A percentile compares a stretch with the other conserved stretches of the same genome.
Evolutionary conservation across 2,888 invertebrate genomes (phyloP).

Genomic region (Microplitis manilae): DNA sequence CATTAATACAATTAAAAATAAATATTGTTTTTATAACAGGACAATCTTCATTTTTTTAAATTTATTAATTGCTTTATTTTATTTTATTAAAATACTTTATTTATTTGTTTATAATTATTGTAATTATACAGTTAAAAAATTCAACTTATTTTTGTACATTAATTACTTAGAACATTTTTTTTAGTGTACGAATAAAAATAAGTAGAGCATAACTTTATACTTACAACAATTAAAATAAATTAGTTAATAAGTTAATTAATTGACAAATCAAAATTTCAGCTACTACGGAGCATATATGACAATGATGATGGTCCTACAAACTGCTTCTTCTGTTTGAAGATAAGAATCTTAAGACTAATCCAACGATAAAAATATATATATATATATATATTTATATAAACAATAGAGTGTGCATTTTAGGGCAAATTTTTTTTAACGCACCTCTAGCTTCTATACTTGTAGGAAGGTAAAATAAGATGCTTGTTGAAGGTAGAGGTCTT

Average conservation of each 20-base stretch:
- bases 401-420: too few relatives aligned
- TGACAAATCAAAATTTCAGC: conserved; percentile 60
- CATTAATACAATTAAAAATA: not conserved
- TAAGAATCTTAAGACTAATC: conserved; percentile 49
- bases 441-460: too few relatives aligned
- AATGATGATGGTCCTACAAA: conserved; percentile 66
- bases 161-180: too few relatives aligned
- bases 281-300: conserved; percentile 63
- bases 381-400: too few relatives aligned
- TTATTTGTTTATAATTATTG: not conserved
- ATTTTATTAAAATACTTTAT: not conserved
- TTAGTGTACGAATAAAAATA: not conserved
- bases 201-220: not conserved
- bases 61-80: not conserved
- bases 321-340: conserved; percentile 61
- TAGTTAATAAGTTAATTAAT: conserved; percentile 10
- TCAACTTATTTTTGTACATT: not conserved
- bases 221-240: conserved; percentile 18
- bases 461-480: too few relatives aligned
- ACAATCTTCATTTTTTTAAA: too few relatives aligned
- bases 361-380: not conserved
- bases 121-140: not conserved
- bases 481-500: too few relatives aligned
- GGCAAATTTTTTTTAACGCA: too few relatives aligned
- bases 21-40: too few relatives aligned